Base-by-base conservation (phyloP, 2,113 vertebrate species). In the Ellobius talpinus region DNA sequence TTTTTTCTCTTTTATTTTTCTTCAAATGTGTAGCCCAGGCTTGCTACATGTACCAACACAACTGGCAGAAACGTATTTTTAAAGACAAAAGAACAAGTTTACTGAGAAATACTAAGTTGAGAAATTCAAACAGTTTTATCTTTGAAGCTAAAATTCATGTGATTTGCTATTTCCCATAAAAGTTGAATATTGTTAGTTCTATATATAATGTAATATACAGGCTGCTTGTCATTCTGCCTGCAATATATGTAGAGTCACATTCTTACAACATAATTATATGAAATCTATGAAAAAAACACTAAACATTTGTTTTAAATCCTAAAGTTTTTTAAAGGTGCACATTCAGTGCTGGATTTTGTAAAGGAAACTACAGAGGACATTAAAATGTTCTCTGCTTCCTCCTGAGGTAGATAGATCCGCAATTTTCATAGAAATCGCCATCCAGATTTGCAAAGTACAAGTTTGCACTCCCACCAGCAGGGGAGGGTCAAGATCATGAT, bases 261-360 rank as follows among this genome's bases (percentile, higher is more conserved):
- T 84, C 87, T 82, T 92, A 95, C 96, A 89, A 85, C 47, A 23
- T n/a, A 68, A 84, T 89, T 95, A 91, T 91, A 87, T 89, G 39
- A 85, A 95, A 85, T 29, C 58, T 86, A 11, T 92, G 23, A 87
- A 94, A 70, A 63, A 63, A 0, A 45, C 65, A 42, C 72, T 95
- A 70, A 85, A 81, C 9, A 68, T 82, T 58, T 68, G 9, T 96
- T 45, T 26, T 31, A 11, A 52, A n/a, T 82, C 23, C 68, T 89
- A 91, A 90, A 95, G 50, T 55, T 91, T 93, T 86, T 78, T 50
- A 96, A 93, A 96, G 26, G 23, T 86, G 16, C 47, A 72, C 5
- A 76, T 3, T 7, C 5, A 89, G 0, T 9, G 11, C 9, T 86
- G 24, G 55, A 8, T 39, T 90, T 96, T 87, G 66, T 89, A 73